Base-by-base conservation (phyloP, 2,797 vertebrate genomes). In the Champsocephalus esox region DNA sequence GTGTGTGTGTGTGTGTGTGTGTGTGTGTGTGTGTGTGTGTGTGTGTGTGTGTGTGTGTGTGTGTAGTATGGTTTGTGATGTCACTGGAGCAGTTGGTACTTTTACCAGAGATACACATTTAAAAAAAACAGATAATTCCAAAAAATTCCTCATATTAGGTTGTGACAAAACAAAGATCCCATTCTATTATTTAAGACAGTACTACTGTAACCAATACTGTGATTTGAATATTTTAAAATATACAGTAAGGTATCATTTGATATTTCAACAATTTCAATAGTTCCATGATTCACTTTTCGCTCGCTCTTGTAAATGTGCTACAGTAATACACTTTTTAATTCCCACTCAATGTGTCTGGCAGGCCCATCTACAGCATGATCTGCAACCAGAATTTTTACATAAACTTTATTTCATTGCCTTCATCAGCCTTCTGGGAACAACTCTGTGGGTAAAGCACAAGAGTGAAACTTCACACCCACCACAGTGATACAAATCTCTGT, bases 391-490 rank as follows among this genome's bases (percentile, higher is more conserved):
- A 24, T 19, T 67, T 76, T 24, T 19, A 16, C 54, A 46, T n/a
- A 38, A 43, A 67, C 34, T 46, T 4, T 41, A 50, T 1, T 57
- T 10, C 4, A 32, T 9, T 45, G 32, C 1, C 9, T 28, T 54
- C 41, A 49, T 3, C 32, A 51, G 34, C 24, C 16, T 51, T 28
- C 14, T 34, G 34, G 46, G 48, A 63, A 71, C 5, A 61, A 3
- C 3, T 2, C 32, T 3, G 64, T 49, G 70, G n/a, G 16, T 51
- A 49, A 32, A 60, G 38, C 19, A 75, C 70, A 67, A 34, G 34
- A 64, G 55, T 28, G 57, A 67, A 73, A 67, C 58, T 48, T 74
- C 45, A 68, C 50, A n/a, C 49, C 70, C 46, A 76, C 44, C 32
- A 52, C 55, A 28, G 0, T 43, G 8, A 21, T 61, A 19, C 17